Conservation (phyloP, 2,113 vertebrate genomes). For the Hymenochirus boettgeri region DNA sequence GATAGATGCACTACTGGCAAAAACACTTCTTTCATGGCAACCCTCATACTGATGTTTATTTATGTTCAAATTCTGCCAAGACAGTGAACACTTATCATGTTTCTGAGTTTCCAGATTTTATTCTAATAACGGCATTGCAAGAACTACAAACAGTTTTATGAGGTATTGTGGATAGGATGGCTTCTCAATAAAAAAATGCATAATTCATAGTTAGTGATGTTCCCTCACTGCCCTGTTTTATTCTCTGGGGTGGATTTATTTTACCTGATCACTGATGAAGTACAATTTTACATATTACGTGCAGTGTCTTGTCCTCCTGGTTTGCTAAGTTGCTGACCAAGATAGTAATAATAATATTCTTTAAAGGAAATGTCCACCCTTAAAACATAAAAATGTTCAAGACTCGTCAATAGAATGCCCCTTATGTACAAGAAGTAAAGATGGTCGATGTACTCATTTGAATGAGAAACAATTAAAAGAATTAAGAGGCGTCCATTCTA, state of each 20-base stretch:
- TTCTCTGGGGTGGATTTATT: neutral
- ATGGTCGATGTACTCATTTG: too few species aligned
- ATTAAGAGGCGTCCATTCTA: too few species aligned
- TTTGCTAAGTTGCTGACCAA: too few species aligned
- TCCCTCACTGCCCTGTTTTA: neutral
- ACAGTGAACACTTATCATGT: constrained; percentile 22
- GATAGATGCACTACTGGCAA: constrained; percentile 31
- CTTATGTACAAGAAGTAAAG: too few species aligned
- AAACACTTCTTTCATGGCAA: constrained; percentile 28
- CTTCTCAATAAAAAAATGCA: constrained; percentile 1
- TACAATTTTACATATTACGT: neutral
- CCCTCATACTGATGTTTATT: constrained; percentile 32
- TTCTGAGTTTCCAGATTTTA: constrained; percentile 23
- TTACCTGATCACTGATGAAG: neutral
- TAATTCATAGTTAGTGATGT: constrained; percentile 1
- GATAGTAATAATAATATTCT: too few species aligned
- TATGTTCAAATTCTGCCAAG: constrained; percentile 28
- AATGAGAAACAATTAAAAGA: too few species aligned
- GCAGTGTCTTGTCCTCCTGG: too few species aligned
- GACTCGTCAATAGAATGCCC: too few species aligned
- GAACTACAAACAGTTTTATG: constrained; percentile 16
- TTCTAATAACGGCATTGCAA: constrained; percentile 19
- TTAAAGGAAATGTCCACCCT: too few species aligned
- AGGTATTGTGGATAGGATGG: constrained; percentile 1
- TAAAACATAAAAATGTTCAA: too few species aligned